Conservation (phyloP, 2,113 vertebrate genomes). For the Podarcis cretensis region DNA sequence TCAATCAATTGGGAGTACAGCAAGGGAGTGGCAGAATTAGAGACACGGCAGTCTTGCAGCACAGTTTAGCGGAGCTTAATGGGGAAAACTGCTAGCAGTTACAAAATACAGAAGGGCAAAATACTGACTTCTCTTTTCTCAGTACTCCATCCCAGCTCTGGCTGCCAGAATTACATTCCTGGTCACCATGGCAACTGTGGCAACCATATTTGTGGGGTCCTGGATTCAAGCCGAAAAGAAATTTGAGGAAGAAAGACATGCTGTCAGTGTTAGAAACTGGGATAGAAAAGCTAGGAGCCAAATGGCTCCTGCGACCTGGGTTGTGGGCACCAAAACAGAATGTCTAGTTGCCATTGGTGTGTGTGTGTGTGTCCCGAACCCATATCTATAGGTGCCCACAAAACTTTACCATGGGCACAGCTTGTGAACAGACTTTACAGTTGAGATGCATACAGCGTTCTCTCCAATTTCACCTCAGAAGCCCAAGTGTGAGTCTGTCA, state of each 20-base stretch:
- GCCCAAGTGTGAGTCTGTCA: not conserved
- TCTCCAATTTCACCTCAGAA: not conserved
- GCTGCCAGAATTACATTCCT: not conserved
- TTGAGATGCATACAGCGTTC: not conserved
- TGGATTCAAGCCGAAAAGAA: not conserved
- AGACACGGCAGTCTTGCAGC: no score
- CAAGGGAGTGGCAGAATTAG: no score
- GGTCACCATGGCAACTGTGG: not conserved
- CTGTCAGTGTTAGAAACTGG: no score
- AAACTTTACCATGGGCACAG: not conserved
- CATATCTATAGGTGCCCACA: no score
- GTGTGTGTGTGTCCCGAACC: no score
- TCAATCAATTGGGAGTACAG: no score
- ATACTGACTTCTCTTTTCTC: not conserved
- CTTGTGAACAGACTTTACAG: not conserved
- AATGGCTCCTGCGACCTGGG: no score
- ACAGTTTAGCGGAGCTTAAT: no score
- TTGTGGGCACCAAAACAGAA: no score
- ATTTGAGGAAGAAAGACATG: not conserved
- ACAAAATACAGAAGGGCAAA: not conserved
- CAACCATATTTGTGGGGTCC: not conserved
- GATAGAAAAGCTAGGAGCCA: no score
- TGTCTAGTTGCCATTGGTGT: no score
- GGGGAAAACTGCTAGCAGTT: not conserved
- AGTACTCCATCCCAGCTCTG: not conserved